These are phyloP conservation scores for Habrosyne pyritoides DNA, from an alignment of 2,888 invertebrate genomes.

Conservation along the genomic window DNA sequence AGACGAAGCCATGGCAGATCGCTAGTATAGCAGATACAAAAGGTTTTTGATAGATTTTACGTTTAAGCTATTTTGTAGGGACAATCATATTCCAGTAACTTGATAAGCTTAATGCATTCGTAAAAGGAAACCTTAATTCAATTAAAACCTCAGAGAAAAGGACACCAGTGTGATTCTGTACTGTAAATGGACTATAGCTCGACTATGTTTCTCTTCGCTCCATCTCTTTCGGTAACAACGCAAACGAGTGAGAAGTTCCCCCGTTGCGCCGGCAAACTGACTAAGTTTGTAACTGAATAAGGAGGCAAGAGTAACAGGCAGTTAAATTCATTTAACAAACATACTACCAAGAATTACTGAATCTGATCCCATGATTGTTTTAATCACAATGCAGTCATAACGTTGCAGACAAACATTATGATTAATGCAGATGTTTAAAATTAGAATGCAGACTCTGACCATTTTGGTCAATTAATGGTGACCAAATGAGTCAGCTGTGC, in stretches of 20 bases:
- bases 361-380: not conserved
- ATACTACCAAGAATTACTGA: conserved; percentile 5
- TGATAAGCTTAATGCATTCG: not conserved
- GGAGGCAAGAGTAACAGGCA: no score
- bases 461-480: not conserved
- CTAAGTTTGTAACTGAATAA: no score
- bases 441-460: not conserved
- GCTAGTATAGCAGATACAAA: no score
- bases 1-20: no score
- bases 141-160: not conserved
- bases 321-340: not conserved
- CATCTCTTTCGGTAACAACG: no score
- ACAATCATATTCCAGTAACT: not conserved
- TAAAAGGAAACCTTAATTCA: not conserved
- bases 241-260: no score
- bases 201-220: no score
- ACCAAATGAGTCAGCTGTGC: not conserved
- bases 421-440: conserved; percentile 2
- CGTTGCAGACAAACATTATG: not conserved
- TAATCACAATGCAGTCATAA: not conserved
- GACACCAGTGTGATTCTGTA: no score
- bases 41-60: no score
- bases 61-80: not conserved
- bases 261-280: no score
- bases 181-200: no score